Evolutionary conservation across 2,888 invertebrate genomes (phyloP).

Genomic region (Crematogaster levior): DNA sequence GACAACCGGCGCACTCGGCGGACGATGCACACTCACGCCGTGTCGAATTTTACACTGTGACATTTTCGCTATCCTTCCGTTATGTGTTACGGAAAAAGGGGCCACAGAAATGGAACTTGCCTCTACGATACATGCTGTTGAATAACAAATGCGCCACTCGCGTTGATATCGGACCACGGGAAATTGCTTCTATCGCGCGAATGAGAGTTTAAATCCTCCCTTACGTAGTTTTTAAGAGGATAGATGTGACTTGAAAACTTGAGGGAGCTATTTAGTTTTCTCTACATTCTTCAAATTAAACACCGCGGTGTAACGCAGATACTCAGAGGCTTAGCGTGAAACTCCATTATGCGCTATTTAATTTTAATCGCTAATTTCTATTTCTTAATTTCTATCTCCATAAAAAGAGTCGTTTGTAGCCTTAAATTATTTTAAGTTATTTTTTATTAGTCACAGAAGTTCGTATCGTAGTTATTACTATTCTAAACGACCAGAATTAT

Average conservation of each 20-base stretch:
- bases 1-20: slow-evolving; percentile 51
- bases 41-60: slow-evolving; percentile 49
- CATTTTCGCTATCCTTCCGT: slow-evolving; percentile 28
- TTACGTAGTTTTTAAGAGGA: neutral
- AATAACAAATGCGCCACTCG: slow-evolving; percentile 28
- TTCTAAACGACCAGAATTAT: neutral
- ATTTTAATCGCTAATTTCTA: neutral
- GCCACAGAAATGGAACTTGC: slow-evolving; percentile 31
- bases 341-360: neutral
- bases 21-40: slow-evolving; percentile 39
- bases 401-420: neutral
- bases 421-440: neutral
- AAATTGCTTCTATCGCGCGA: slow-evolving; percentile 16
- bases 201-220: neutral
- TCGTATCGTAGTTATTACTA: too few species aligned
- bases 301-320: too few species aligned
- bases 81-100: slow-evolving; percentile 27
- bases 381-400: neutral
- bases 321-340: neutral
- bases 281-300: neutral
- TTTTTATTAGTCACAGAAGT: neutral
- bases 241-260: neutral
- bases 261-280: neutral
- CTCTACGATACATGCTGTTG: slow-evolving; percentile 17
- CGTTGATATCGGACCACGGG: neutral